Base-by-base conservation (phyloP, 1,140 invertebrate genomes). In the Heliconius congener region DNA sequence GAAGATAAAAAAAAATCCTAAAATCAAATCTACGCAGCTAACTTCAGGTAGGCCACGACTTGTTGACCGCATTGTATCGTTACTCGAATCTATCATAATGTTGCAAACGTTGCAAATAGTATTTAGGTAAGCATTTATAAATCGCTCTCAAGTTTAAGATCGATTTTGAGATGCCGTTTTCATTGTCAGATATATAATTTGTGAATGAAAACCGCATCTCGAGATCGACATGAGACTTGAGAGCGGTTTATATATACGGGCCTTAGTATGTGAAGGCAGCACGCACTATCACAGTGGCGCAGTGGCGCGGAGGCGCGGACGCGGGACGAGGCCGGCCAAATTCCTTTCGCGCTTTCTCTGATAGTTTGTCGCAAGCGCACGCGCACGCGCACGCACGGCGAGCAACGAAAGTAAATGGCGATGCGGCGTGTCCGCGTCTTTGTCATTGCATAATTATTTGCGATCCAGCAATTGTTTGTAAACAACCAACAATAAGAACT, bases 361-460 rank as follows among this genome's bases (percentile, higher is more conserved):
- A 81, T 83, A 74, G 87, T 82, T 83, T 79, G 84, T 81, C 82
- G 81, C 82, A 79, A 66, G 87, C 79, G 82, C 83, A 79, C 71
- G 87, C 78, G 82, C 83, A 81, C 73, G 87, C 81, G 82, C 84
- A 81, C 82, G 81, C 87, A 88, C 90, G 88, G 87, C 83, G 78
- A 86, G 80, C 90, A 93, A 91, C 87, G 92, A 93, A 93, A 92
- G 92, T 93, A 91, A 93, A 87, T 86, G 88, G 84, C 82, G 78
- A 82, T 78, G 82, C 83, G 80, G 85, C 85, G 80, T 81, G 85
- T 74, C 82, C 81, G 83, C 83, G 81, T 81, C 82, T 84, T 88
- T 92, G 92, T 91, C 91, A 90, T 94, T 94, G 92, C 93, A 93
- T 94, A 94, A 94, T 93, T 94, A 93, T 89, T 85, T 87, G 87